Conservation (phyloP, 2,888 invertebrate genomes). For the Protonemura montana region DNA sequence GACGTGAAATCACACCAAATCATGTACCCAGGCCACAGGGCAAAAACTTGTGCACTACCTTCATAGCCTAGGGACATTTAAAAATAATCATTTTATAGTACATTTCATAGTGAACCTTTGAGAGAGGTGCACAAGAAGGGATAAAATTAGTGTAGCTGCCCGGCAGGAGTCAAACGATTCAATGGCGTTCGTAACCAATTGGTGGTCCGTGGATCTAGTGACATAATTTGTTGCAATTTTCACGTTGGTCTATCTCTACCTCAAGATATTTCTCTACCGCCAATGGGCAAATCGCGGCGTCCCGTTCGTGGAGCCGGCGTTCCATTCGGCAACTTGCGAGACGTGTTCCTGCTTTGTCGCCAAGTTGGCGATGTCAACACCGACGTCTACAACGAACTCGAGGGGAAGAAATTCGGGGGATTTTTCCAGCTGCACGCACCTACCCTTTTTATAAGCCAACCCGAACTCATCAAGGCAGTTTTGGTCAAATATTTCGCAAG, state of each 20-base stretch:
- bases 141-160: no score
- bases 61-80: no score
- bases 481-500: slow-evolving; percentile 36
- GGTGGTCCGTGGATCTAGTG: background rate
- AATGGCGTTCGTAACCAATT: background rate
- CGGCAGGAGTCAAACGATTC: no score
- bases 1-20: no score
- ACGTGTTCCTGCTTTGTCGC: slow-evolving; percentile 63
- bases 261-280: background rate
- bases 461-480: slow-evolving; percentile 39
- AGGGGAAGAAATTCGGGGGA: slow-evolving; percentile 55
- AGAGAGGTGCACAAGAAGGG: no score
- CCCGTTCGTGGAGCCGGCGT: slow-evolving; percentile 63
- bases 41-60: no score
- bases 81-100: no score
- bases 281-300: slow-evolving; percentile 69
- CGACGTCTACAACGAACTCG: slow-evolving; percentile 64
- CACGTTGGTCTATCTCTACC: background rate
- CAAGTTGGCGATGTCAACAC: slow-evolving; percentile 69
- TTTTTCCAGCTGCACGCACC: slow-evolving; percentile 56
- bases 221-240: background rate
- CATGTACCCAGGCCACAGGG: no score
- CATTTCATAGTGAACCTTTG: no score
- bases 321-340: slow-evolving; percentile 69
- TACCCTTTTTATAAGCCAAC: slow-evolving; percentile 55